Evolutionary conservation across 2,888 invertebrate genomes (phyloP).

Genomic region (Rhingia campestris): DNA sequence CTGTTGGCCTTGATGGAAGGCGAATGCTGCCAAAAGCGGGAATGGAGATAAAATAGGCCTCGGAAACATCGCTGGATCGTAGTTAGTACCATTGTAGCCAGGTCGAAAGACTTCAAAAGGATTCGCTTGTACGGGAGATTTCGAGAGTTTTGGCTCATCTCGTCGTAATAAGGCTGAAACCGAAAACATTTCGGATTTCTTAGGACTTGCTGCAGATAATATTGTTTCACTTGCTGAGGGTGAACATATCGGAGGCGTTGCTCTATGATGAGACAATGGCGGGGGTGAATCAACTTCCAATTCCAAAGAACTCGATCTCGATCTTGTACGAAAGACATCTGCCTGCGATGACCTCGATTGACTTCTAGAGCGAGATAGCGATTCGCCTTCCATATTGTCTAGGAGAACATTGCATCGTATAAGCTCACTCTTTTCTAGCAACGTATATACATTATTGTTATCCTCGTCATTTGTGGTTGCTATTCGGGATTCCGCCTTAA

Average conservation of each 20-base stretch:
- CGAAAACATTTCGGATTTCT: slow-evolving; percentile 92
- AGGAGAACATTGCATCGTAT: slow-evolving; percentile 78
- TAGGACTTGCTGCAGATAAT: slow-evolving; percentile 82
- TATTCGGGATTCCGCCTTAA: slow-evolving; percentile 83
- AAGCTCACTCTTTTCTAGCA: slow-evolving; percentile 80
- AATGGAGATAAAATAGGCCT: slow-evolving; percentile 82
- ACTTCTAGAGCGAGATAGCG: slow-evolving; percentile 81
- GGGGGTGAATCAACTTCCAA: slow-evolving; percentile 90
- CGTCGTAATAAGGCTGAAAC: slow-evolving; percentile 92
- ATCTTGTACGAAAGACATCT: slow-evolving; percentile 74
- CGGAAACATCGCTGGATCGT: slow-evolving; percentile 82
- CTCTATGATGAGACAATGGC: slow-evolving; percentile 81
- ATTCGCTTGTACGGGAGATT: slow-evolving; percentile 78
- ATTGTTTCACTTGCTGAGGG: slow-evolving; percentile 80
- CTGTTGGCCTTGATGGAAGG: slow-evolving; percentile 82
- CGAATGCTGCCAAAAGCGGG: slow-evolving; percentile 82
- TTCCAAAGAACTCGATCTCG: slow-evolving; percentile 86
- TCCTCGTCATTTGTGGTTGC: slow-evolving; percentile 86
- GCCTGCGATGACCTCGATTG: slow-evolving; percentile 77
- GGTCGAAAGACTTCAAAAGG: slow-evolving; percentile 84
- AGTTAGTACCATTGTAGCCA: slow-evolving; percentile 80
- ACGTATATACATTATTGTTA: slow-evolving; percentile 81
- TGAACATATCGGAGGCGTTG: slow-evolving; percentile 79
- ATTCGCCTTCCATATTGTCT: slow-evolving; percentile 78
- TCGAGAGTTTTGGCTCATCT: slow-evolving; percentile 85